phyloP scores from a whole-genome alignment of 1,140 invertebrate species.

The Caenorhabditis latens region DNA sequence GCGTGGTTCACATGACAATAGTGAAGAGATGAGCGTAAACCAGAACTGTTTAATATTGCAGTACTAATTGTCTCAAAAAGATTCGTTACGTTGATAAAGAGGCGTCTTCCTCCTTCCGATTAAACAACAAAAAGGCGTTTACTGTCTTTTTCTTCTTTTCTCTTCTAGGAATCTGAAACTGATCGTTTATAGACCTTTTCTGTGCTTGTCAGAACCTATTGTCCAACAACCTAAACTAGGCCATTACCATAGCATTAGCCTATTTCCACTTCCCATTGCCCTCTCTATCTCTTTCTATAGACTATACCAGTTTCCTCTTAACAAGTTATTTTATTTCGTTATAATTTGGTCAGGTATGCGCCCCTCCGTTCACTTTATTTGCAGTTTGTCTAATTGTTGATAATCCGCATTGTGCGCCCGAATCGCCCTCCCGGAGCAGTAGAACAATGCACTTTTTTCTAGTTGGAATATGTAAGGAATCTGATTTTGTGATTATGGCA shows the following conservation, averaged over 20 bases:
- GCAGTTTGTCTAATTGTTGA: slow-evolving; percentile 50
- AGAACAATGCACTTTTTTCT: background rate
- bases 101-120: background rate
- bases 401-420: slow-evolving; percentile 5
- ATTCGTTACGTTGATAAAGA: slow-evolving; percentile 20
- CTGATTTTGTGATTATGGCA: no score
- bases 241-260: no score
- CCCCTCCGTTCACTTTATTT: background rate
- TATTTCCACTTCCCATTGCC: no score
- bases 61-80: slow-evolving; percentile 26
- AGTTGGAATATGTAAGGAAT: no score
- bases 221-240: no score
- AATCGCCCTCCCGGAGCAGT: background rate
- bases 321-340: no score
- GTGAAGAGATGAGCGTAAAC: slow-evolving; percentile 6
- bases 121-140: background rate
- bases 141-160: no score
- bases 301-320: no score
- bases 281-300: no score
- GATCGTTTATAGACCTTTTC: no score
- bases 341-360: background rate
- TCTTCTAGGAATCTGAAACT: no score
- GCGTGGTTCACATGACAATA: background rate
- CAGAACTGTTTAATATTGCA: slow-evolving; percentile 54
- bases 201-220: no score